These are phyloP conservation scores for Acrocephalus arundinaceus DNA, from an alignment of 2,113 vertebrate species.

Conservation along the genomic window DNA sequence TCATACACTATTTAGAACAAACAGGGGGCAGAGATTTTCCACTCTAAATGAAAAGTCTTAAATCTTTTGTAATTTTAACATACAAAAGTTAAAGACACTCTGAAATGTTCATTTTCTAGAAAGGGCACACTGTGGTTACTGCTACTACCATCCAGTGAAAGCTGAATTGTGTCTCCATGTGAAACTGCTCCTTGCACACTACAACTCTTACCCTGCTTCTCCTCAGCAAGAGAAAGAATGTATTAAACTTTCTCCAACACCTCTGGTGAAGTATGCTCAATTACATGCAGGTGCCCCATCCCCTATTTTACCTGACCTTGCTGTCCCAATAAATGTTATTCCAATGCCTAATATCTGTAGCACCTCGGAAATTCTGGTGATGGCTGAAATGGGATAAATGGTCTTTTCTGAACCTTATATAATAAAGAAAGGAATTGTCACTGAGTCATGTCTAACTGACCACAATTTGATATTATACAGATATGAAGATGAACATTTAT, in stretches of 20 bases:
- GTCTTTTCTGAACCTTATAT: background rate
- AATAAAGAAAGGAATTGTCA: background rate
- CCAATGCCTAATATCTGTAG: background rate
- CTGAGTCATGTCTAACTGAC: background rate
- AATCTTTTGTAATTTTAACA: background rate
- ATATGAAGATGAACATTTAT: background rate
- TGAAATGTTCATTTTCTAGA: background rate
- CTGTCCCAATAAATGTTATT: background rate
- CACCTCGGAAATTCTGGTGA: background rate
- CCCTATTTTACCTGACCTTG: background rate
- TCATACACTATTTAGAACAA: background rate
- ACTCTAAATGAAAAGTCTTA: background rate
- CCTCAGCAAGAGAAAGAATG: background rate
- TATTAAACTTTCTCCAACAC: background rate
- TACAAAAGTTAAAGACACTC: background rate
- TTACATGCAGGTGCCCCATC: background rate
- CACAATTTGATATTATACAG: background rate
- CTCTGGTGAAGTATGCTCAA: background rate
- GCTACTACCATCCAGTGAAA: background rate
- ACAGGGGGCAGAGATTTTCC: background rate
- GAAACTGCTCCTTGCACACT: background rate
- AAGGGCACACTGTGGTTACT: background rate
- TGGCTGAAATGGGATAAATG: background rate
- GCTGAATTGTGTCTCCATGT: background rate
- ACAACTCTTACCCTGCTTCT: background rate